These are phyloP conservation scores for Tyto alba DNA, from an alignment of 2,113 vertebrate genomes.

Conservation along the genomic window DNA sequence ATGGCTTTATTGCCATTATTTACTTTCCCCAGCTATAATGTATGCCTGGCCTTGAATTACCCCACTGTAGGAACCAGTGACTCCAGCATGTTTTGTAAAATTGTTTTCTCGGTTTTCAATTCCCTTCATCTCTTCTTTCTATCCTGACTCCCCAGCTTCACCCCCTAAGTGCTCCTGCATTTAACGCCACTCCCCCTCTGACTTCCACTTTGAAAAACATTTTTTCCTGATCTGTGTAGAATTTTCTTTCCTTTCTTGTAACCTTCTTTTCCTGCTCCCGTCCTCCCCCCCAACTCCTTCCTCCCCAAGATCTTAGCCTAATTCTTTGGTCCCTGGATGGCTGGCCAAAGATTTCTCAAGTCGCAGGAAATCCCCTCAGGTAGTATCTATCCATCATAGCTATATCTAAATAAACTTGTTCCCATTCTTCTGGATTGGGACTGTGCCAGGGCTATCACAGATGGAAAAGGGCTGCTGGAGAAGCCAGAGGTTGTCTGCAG, in stretches of 20 bases:
- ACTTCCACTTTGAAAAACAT: not conserved
- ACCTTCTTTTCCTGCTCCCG: too few relatives aligned
- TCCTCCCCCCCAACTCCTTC: too few relatives aligned
- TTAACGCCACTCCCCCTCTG: not conserved
- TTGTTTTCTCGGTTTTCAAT: not conserved
- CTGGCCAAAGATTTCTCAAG: not conserved
- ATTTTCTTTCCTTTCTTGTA: not conserved
- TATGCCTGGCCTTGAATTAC: conserved; percentile 29
- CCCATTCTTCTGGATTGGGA: not conserved
- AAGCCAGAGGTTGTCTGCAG: not conserved
- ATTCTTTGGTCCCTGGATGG: not conserved
- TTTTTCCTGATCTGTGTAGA: not conserved
- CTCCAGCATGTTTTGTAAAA: conserved; percentile 24
- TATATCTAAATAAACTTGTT: not conserved
- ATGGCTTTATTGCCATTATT: conserved; percentile 48
- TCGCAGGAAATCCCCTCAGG: not conserved
- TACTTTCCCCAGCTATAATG: conserved; percentile 47
- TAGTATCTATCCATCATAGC: not conserved
- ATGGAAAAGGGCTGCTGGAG: not conserved
- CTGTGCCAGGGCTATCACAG: not conserved
- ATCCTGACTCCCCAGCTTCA: not conserved
- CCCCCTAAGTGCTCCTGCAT: not conserved
- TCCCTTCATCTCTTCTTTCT: not conserved
- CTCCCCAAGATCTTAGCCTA: not conserved
- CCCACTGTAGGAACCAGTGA: not conserved